Evolutionary conservation across 2,113 vertebrate genomes (phyloP), one percentile per base, ranked within the genome.

Genomic region (Deroptyus accipitrinus): DNA sequence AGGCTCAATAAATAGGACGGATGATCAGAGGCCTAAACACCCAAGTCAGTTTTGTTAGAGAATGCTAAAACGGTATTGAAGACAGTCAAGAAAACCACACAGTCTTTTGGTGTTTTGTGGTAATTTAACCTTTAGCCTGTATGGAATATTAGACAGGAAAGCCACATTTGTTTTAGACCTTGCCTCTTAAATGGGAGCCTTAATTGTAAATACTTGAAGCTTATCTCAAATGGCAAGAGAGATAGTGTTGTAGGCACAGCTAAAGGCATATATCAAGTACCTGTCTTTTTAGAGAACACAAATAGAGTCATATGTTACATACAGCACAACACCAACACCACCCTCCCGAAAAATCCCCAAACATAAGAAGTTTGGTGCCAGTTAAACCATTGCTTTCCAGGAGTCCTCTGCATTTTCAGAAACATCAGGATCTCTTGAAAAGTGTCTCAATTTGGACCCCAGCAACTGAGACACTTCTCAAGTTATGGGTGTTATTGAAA

Each of bases 41-140:
- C 80, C 27, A 75, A 90, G 19, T 25, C 68, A 85, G 35, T 78
- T 63, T 55, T 92, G 7, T 91, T 35, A 87, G 16, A 83, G 41
- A 73, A 68, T 44, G 31, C 19, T 67, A 59, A 78, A 74, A n/a
- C 1, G 31, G 5, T 33, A 35, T 9, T 74, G 83, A 81, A 76
- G 31, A 77, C 8, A 35, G 51, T 83, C 22, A 92, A 86, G 75
- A 74, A 88, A 97, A 44, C 62, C 44, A 51, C 24, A 80, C 75
- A 74, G 64, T 55, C 49, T 76, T 66, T n/a, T 93, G 37, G 30
- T 61, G 68, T 86, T 28, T 63, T 80, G 62, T 74, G 30, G 73
- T 96, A 93, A 95, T 95, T 70, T 93, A 95, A 95, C 82, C 44
- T 94, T 86, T 70, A 66, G 37, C 74, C 74, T 74, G 42, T 28